phyloP scores from a whole-genome alignment of 2,797 vertebrate species.

The Sternotherus odoratus region DNA sequence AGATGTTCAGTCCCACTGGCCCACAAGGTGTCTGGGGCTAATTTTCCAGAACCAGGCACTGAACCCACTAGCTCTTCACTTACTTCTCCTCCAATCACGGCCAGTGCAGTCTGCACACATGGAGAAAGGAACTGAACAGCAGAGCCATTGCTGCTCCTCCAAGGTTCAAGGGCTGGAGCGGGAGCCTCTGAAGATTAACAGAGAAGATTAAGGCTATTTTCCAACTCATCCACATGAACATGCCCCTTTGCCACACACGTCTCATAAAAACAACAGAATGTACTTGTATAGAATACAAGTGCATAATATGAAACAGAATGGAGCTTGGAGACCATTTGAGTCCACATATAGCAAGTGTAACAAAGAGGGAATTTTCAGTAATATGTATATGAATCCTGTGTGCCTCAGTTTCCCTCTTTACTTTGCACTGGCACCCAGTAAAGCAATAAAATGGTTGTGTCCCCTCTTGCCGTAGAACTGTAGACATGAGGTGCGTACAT shows the following conservation, averaged over 20 bases:
- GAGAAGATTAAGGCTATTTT: neutral
- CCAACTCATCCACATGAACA: neutral
- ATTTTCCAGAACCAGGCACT: neutral
- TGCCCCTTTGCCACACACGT: rapidly evolving
- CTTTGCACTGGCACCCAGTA: neutral
- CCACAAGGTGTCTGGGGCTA: neutral
- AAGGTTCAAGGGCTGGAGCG: slow-evolving; percentile 81
- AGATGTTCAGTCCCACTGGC: neutral
- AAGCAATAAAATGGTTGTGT: neutral
- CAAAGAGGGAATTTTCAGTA: neutral
- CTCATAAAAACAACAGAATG: neutral
- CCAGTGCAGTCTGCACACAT: slow-evolving; percentile 87
- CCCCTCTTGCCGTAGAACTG: neutral
- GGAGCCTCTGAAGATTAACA: slow-evolving; percentile 79
- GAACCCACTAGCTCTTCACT: slow-evolving; percentile 34
- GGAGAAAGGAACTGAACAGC: slow-evolving; percentile 84
- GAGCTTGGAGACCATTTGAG: neutral
- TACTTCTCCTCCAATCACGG: slow-evolving; percentile 85
- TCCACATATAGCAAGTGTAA: neutral
- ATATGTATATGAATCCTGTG: neutral
- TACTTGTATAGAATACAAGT: neutral
- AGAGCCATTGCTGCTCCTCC: slow-evolving; percentile 81
- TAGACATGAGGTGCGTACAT: neutral
- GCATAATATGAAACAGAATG: neutral
- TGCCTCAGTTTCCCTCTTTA: neutral